These are phyloP conservation scores for Drosophila imparisetae DNA, from an alignment of 2,888 invertebrate species.

Conservation along the genomic window DNA sequence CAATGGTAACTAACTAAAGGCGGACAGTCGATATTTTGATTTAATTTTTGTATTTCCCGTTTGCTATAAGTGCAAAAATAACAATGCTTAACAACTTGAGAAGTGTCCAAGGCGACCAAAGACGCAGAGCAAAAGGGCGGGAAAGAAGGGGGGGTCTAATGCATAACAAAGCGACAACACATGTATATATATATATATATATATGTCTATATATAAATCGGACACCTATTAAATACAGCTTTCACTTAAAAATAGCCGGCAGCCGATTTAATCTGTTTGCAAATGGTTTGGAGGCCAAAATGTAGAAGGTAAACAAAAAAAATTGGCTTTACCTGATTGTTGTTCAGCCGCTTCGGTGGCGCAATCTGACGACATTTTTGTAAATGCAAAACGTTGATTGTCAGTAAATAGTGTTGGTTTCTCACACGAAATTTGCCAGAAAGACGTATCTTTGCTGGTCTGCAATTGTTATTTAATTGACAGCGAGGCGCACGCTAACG, in stretches of 20 bases:
- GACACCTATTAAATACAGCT: conserved; percentile 13
- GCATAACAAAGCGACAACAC: conserved; percentile 5
- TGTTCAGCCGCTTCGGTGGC: conserved; percentile 46
- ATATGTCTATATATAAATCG: neutral
- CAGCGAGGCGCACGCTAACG: conserved; percentile 25
- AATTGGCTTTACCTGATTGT: conserved; percentile 37
- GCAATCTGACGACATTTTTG: conserved; percentile 65
- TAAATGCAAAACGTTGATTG: conserved; percentile 51
- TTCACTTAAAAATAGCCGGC: conserved; percentile 30
- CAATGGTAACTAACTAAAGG: conserved; percentile 8
- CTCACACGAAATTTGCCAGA: conserved; percentile 32
- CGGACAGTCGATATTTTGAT: conserved; percentile 51
- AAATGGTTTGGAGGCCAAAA: conserved; percentile 3
- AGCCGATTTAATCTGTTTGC: neutral
- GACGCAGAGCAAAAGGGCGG: neutral
- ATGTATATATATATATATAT: neutral
- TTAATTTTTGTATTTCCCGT: conserved; percentile 26
- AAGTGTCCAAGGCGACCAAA: conserved; percentile 31
- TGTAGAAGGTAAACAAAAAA: conserved; percentile 41
- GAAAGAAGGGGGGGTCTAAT: neutral
- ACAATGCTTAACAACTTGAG: conserved; percentile 26
- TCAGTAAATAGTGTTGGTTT: conserved; percentile 30
- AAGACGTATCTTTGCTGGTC: conserved; percentile 14
- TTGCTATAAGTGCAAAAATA: conserved; percentile 12
- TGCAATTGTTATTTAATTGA: conserved; percentile 39